These are phyloP conservation scores for Dynastes grantii DNA, from an alignment of 2,888 invertebrate species.

Conservation along the genomic window DNA sequence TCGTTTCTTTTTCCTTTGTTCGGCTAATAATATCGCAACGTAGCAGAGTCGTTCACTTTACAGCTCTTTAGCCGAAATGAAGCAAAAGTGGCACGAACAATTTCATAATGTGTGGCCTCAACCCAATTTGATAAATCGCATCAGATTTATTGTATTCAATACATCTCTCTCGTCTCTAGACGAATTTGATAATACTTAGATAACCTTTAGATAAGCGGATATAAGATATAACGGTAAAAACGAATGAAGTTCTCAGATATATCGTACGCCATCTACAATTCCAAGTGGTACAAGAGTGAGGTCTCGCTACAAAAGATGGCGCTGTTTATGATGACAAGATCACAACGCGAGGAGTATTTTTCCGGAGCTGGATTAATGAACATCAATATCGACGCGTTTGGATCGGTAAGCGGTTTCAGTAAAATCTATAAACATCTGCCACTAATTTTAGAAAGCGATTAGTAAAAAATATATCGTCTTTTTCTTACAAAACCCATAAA, in stretches of 20 bases:
- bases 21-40: too few relatives aligned
- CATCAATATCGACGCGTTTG: conserved; percentile 43
- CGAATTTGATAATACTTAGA: not conserved
- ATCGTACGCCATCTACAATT: conserved; percentile 19
- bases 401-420: conserved; percentile 29
- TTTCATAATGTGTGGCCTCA: too few relatives aligned
- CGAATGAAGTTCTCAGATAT: not conserved
- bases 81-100: too few relatives aligned
- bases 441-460: not conserved
- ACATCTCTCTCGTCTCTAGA: not conserved
- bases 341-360: conserved; percentile 37
- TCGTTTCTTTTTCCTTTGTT: too few relatives aligned
- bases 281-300: conserved; percentile 41
- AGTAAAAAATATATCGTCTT: too few relatives aligned
- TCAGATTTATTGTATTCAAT: too few relatives aligned
- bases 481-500: too few relatives aligned
- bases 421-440: not conserved
- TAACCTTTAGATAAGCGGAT: not conserved
- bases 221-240: too few relatives aligned
- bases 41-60: too few relatives aligned
- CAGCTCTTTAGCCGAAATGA: too few relatives aligned
- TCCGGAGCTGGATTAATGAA: conserved; percentile 39
- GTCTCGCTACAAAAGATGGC: conserved; percentile 29
- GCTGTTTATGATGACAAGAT: conserved; percentile 38
- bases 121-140: too few relatives aligned